Evolutionary conservation across 2,797 vertebrate species (phyloP).

Genomic region (Eupleurogrammus muticus): DNA sequence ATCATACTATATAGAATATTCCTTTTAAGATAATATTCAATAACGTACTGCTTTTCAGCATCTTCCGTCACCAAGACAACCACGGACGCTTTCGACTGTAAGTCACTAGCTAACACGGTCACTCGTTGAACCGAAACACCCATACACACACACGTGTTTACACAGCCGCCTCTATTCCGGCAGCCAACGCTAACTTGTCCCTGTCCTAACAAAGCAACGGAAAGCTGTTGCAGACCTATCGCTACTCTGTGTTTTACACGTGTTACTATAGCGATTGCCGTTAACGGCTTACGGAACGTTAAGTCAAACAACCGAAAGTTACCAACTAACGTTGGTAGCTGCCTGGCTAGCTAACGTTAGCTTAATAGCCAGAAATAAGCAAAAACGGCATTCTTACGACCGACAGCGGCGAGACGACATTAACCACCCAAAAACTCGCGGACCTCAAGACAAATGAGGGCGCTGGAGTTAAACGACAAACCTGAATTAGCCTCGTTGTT

Average conservation of each 20-base stretch:
- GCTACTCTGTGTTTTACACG: background rate
- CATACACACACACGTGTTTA: constrained; percentile 53
- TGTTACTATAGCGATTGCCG: background rate
- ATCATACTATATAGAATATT: too few species aligned
- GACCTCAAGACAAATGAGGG: background rate
- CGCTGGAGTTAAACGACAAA: background rate
- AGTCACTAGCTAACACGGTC: background rate
- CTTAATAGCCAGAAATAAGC: constrained; percentile 25
- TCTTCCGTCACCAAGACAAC: too few species aligned
- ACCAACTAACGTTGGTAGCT: background rate
- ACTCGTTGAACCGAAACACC: too few species aligned
- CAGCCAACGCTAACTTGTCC: background rate
- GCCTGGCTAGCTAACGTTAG: constrained; percentile 46
- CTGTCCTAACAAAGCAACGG: background rate
- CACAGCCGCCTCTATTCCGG: background rate
- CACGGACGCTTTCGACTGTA: too few species aligned
- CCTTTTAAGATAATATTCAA: too few species aligned
- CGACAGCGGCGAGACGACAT: background rate
- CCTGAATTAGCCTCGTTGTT: constrained; percentile 64
- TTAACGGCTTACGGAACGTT: background rate
- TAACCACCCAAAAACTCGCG: too few species aligned
- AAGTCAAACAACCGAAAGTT: background rate
- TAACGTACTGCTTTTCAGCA: too few species aligned
- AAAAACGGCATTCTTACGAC: background rate
- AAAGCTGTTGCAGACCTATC: background rate